Evolutionary conservation across 2,113 vertebrate genomes (phyloP).

Genomic region (Mungos mungo): DNA sequence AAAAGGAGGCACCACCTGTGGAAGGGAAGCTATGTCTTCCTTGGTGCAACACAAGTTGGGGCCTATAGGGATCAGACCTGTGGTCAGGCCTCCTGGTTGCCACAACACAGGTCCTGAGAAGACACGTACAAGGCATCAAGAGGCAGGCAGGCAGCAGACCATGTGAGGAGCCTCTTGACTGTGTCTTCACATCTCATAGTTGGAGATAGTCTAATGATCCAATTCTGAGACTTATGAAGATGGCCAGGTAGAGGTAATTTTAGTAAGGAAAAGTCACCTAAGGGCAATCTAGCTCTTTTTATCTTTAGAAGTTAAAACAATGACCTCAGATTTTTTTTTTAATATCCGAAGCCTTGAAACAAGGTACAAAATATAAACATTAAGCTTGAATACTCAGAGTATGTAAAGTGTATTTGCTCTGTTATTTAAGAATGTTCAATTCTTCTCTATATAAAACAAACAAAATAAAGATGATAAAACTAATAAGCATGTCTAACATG

Average conservation of each 20-base stretch:
- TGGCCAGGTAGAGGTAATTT: not conserved
- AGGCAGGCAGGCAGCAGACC: not conserved
- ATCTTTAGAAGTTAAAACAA: not conserved
- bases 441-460: constrained; percentile 21
- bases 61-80: not conserved
- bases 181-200: not conserved
- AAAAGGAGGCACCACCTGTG: not conserved
- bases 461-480: not conserved
- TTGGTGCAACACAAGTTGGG: not conserved
- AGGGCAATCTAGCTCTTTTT: not conserved
- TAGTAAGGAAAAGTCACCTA: not conserved
- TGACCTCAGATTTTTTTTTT: not conserved
- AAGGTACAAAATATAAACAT: constrained; percentile 47
- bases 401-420: not conserved
- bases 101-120: not conserved
- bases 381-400: not conserved
- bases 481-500: too few relatives aligned
- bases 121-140: not conserved
- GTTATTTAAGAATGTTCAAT: not conserved
- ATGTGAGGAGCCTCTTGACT: not conserved
- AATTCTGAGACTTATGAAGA: not conserved
- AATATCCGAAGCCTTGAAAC: constrained; percentile 38
- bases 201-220: not conserved
- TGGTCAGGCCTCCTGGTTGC: not conserved
- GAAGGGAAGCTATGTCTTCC: not conserved